These are phyloP conservation scores for Leucophenga varia DNA, from an alignment of 1,140 invertebrate species.

Conservation along the genomic window DNA sequence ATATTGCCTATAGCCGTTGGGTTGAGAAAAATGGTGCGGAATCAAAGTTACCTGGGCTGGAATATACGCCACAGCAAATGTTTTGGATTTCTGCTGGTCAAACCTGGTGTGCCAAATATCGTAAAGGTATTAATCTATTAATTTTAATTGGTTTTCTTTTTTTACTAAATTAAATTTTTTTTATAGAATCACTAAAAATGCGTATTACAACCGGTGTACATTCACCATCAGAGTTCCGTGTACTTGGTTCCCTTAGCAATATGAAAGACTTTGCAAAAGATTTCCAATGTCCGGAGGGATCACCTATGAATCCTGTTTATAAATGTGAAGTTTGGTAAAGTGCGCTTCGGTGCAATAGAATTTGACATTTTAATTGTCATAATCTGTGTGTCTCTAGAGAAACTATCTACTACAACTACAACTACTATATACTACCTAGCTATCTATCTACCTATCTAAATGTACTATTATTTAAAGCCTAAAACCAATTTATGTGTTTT, in stretches of 20 bases:
- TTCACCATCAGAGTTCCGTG: slow-evolving; percentile 79
- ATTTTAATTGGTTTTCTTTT: background rate
- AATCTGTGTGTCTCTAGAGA: no score
- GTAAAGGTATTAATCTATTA: slow-evolving; percentile 49
- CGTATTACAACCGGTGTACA: slow-evolving; percentile 76
- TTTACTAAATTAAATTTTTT: background rate
- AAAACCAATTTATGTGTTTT: no score
- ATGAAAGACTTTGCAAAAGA: slow-evolving; percentile 83
- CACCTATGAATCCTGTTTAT: slow-evolving; percentile 82
- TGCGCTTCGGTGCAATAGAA: background rate
- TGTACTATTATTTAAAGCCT: no score
- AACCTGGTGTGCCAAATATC: slow-evolving; percentile 63
- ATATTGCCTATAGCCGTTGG: slow-evolving; percentile 78
- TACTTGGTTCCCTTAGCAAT: slow-evolving; percentile 87
- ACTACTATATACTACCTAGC: no score
- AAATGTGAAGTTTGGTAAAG: slow-evolving; percentile 86
- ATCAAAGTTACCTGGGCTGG: slow-evolving; percentile 66
- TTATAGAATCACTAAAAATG: slow-evolving; percentile 70
- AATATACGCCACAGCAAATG: slow-evolving; percentile 71
- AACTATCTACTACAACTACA: no score
- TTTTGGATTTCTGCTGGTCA: slow-evolving; percentile 69
- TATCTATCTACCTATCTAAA: no score
- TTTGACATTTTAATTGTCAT: no score
- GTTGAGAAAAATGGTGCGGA: slow-evolving; percentile 66
- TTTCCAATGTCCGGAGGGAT: slow-evolving; percentile 80